A percentile compares a stretch with the other conserved stretches of the same genome.
phyloP scores from a whole-genome alignment of 2,797 vertebrate genomes.

The Hapalemur alaotrensis region DNA sequence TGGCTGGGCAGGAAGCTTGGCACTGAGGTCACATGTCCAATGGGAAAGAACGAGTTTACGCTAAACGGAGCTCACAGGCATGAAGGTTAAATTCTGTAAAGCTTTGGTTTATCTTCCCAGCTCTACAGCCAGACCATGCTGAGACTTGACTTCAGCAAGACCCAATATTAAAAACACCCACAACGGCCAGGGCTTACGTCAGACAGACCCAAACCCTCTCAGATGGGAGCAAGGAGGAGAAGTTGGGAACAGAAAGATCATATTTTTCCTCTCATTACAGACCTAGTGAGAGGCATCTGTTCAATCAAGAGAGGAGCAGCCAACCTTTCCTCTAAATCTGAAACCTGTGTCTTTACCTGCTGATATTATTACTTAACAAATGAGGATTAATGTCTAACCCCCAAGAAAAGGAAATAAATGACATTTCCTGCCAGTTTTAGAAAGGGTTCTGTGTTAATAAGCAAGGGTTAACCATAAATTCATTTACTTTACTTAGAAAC shows the following conservation, averaged over 20 bases:
- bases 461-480: not conserved
- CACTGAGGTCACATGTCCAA: not conserved
- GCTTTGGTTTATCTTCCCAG: not conserved
- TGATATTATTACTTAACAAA: constrained; percentile 28
- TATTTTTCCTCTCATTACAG: not conserved
- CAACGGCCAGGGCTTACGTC: not conserved
- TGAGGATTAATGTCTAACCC: constrained; percentile 1
- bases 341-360: constrained; percentile 2
- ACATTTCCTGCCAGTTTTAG: constrained; percentile 6
- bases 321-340: not conserved
- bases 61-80: not conserved
- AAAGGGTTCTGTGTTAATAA: constrained; percentile 39
- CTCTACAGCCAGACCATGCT: not conserved
- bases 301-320: not conserved
- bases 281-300: not conserved
- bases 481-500: constrained; percentile 31
- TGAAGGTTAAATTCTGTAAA: not conserved
- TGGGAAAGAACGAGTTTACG: not conserved
- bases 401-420: constrained; percentile 41
- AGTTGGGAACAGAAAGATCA: not conserved
- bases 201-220: not conserved
- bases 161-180: not conserved
- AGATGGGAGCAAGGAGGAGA: not conserved
- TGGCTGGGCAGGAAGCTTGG: not conserved
- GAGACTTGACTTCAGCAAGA: not conserved